phyloP scores from a whole-genome alignment of 2,113 vertebrate species.

The Mustelus asterias region DNA sequence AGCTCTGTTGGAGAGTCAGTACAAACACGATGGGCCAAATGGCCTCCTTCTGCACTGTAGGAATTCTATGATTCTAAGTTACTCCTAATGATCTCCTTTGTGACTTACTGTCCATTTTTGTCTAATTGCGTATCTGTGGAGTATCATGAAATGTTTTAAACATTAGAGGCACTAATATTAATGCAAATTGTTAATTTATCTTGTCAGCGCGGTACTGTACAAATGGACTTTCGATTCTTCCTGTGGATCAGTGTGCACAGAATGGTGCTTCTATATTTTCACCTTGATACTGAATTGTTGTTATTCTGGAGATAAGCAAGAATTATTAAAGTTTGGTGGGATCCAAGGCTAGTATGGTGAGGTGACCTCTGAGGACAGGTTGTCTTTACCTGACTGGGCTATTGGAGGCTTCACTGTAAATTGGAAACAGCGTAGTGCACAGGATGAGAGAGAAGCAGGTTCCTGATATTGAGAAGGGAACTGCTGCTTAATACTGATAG shows the following conservation, averaged over 20 bases:
- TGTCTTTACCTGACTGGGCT: neutral
- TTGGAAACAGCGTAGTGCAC: neutral
- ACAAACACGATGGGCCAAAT: too few species aligned
- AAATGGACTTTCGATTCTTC: neutral
- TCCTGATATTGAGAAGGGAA: neutral
- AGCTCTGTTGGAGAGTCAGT: too few species aligned
- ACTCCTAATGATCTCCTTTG: too few species aligned
- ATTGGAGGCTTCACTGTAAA: neutral
- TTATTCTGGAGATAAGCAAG: neutral
- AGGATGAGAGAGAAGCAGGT: neutral
- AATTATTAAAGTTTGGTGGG: neutral
- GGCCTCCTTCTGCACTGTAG: too few species aligned
- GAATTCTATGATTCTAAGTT: too few species aligned
- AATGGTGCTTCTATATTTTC: neutral
- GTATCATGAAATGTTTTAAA: neutral
- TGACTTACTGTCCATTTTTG: neutral
- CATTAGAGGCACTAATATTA: too few species aligned
- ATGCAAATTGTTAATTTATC: neutral
- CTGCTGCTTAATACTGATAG: neutral
- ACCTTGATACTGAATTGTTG: neutral
- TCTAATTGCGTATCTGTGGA: neutral
- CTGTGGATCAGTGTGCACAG: too few species aligned
- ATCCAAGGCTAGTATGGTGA: neutral
- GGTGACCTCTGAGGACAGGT: neutral
- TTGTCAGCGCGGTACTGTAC: neutral